Base-by-base conservation (phyloP, 2,888 invertebrate genomes). In the Microplitis manilae region DNA sequence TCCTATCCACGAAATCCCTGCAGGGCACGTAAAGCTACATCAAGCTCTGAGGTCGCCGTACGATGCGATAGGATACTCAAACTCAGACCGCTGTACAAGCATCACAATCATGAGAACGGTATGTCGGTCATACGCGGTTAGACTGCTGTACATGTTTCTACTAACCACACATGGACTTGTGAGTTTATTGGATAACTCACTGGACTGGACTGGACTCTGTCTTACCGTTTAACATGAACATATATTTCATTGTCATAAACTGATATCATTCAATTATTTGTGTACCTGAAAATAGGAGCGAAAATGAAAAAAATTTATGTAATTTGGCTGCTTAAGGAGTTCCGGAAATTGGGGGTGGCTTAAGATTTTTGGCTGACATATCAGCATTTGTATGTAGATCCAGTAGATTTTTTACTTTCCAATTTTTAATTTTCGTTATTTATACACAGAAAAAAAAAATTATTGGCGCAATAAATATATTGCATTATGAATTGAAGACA, bases 41-140 rank as follows among this genome's bases (percentile, higher is more conserved):
- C 39, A 39, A 71, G 71, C 39, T 61, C 61, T 38, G 69, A 59
- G 71, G 61, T 39, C 39, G 61, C 60, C 17, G 20, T 9, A 59
- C 38, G 61, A 71, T 71, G 61, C 61, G 59, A 71, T 61, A 62
- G 39, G 71, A 62, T 71, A 71, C 61, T 60, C 39, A 8, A 71
- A 38, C 61, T 71, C 20, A 20, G 20, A 65, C 38, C 20, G 13
- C 38, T 30, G 30, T 65, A 65, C 30, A 65, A 65, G 65, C 13
- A 30, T 20, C 38, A 65, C 65, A 65, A 65, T 30, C 8, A 65
- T 30, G 30, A 65, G 30, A 65, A 65, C 38, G 65, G 65, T 65
- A 65, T 65, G 65, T 65, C 65, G 65, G 65, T 65, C 65, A 38
- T 65, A 65, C 65, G 30, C 65, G 65, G 38, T 13, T 65, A 30